Evolutionary conservation across 2,797 vertebrate genomes (phyloP).

Genomic region (Chelon labrosus): DNA sequence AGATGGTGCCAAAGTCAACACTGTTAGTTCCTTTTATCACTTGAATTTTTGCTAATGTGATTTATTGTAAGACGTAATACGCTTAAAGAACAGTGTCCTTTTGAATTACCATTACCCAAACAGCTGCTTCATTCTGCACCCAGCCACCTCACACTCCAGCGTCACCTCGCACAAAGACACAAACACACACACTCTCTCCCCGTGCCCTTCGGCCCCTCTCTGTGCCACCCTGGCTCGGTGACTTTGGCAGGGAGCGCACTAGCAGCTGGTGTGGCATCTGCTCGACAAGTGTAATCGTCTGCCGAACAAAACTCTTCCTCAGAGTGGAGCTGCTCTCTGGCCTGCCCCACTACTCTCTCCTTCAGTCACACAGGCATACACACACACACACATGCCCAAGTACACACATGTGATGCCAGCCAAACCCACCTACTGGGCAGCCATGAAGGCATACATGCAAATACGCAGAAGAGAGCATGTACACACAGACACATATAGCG

Average conservation of each 20-base stretch:
- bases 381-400: constrained; percentile 24
- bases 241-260: constrained; percentile 79
- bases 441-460: constrained; percentile 68
- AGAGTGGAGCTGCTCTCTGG: constrained; percentile 76
- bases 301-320: constrained; percentile 85
- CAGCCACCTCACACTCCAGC: constrained; percentile 44
- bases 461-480: constrained; percentile 39
- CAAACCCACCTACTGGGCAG: constrained; percentile 66
- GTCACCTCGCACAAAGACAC: constrained; percentile 58
- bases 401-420: constrained; percentile 42
- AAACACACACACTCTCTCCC: constrained; percentile 27
- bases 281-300: constrained; percentile 87
- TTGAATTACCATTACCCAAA: constrained; percentile 60
- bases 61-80: constrained; percentile 44
- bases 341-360: constrained; percentile 60
- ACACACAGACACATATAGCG: constrained; percentile 17
- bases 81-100: constrained; percentile 61
- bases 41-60: constrained; percentile 34
- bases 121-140: constrained; percentile 64
- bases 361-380: constrained; percentile 19
- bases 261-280: constrained; percentile 87
- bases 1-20: constrained; percentile 28
- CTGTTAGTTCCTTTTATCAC: constrained; percentile 31
- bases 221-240: constrained; percentile 76
- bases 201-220: constrained; percentile 68